phyloP scores from a whole-genome alignment of 92 coral and sea anemone genomes.

The Porites evermanni region DNA sequence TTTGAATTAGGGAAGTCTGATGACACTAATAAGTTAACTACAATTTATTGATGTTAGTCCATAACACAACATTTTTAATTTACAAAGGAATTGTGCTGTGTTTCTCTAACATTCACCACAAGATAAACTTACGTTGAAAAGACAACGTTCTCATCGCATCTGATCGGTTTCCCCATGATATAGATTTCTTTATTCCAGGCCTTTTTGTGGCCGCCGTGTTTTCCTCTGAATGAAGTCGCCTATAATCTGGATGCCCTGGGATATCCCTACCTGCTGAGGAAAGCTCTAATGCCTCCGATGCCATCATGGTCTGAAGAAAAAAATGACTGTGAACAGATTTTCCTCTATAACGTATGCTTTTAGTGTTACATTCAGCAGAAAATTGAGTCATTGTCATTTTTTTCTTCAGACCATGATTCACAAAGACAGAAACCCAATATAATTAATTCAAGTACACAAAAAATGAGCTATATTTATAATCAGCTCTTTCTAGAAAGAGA shows the following conservation, averaged over 20 bases:
- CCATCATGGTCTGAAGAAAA: constrained; percentile 38
- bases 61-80: not conserved
- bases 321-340: not conserved
- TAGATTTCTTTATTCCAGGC: constrained; percentile 45
- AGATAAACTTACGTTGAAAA: constrained; percentile 41
- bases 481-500: not conserved
- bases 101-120: not conserved
- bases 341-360: not conserved
- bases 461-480: not conserved
- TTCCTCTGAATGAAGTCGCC: constrained; percentile 65
- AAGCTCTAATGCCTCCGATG: constrained; percentile 35
- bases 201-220: constrained; percentile 14
- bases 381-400: not conserved
- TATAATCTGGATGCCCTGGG: constrained; percentile 37
- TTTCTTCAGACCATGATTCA: constrained; percentile 22
- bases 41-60: too few relatives aligned
- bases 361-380: not conserved
- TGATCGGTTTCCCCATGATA: constrained; percentile 47
- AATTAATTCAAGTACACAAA: not conserved
- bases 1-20: too few relatives aligned
- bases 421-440: not conserved
- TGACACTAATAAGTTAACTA: too few relatives aligned
- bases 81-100: not conserved
- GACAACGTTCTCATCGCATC: constrained; percentile 33
- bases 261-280: constrained; percentile 18